Evolutionary conservation across 2,113 vertebrate species (phyloP), one percentile per base, ranked within the genome.

Genomic region (Scomber colias): DNA sequence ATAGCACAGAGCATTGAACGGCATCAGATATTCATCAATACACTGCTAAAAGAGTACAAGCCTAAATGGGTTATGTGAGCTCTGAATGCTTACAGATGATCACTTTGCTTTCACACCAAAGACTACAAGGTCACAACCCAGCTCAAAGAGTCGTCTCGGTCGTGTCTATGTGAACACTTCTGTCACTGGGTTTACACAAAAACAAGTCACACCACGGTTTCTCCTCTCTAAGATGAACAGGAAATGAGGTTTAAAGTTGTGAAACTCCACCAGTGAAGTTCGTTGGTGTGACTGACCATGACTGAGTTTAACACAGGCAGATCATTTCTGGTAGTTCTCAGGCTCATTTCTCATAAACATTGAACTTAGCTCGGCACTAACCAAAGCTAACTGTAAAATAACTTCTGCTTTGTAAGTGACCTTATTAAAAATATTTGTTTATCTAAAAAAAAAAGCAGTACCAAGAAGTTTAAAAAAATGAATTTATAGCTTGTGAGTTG

Each of bases 61-160:
- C 30, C 17, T 57, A 21, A 57, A 69, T 72, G 40, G 21, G 48
- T 72, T 72, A 76, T 75, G 73, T 53, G 49, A 9, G 46, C 24
- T 27, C 35, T 55, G 48, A n/a, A 17, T 44, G 55, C 77, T 56
- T 27, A 60, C 15, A 55, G 53, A 45, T 59, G 27, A 61, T 57
- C 48, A 7, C 50, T 50, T 31, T 61, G 16, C 21, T 54, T 53
- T 53, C 15, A 60, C 46, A 53, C 62, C 8, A 2, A 21, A 55
- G n/a, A 56, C 67, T 15, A 64, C 35, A 17, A 53, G 51, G 51
- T 60, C 59, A 70, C 51, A 15, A 57, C n/a, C n/a, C 0, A 0
- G 44, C 51, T 73, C 45, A 57, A 66, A 48, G 24, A 9, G 15
- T 21, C 1, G 0, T 8, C 9, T 40, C 35, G 35, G 8, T 40